Percentiles rank a stretch among this genome's conserved stretches.
Conservation (phyloP, 2,888 invertebrate genomes). For the Crossocerus cetratus region DNA sequence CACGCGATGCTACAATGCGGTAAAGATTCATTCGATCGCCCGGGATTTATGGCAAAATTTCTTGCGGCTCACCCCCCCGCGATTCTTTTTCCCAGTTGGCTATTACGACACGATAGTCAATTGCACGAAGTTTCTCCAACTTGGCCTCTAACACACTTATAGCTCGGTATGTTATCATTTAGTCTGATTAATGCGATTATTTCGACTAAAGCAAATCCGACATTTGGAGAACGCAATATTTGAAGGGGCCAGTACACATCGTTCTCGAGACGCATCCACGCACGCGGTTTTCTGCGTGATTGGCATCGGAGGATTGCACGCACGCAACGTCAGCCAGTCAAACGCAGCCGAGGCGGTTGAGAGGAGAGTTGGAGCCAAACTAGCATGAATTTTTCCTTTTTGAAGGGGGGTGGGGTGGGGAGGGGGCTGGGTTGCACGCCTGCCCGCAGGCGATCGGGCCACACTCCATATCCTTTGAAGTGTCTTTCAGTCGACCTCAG, state of each 20-base stretch:
- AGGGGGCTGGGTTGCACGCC: conserved; percentile 8
- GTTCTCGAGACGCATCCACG: conserved; percentile 51
- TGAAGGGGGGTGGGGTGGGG: too few relatives aligned
- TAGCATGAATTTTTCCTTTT: conserved; percentile 35
- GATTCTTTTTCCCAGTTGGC: too few relatives aligned
- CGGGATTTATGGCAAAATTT: conserved; percentile 24
- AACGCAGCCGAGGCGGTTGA: conserved; percentile 47
- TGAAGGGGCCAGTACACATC: too few relatives aligned
- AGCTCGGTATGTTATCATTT: too few relatives aligned
- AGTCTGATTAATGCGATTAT: too few relatives aligned
- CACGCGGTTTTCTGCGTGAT: conserved; percentile 39
- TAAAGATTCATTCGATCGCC: conserved; percentile 36
- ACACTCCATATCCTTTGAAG: conserved; percentile 8
- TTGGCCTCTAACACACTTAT: too few relatives aligned
- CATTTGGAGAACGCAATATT: too few relatives aligned
- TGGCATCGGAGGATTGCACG: conserved; percentile 16
- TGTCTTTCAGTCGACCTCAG: too few relatives aligned
- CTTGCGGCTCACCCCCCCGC: neutral
- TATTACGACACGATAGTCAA: too few relatives aligned
- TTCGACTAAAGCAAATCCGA: too few relatives aligned
- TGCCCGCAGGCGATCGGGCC: conserved; percentile 28
- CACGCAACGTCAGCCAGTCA: conserved; percentile 66
- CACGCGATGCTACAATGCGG: conserved; percentile 40
- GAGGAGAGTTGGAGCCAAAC: conserved; percentile 2
- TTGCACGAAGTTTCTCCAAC: too few relatives aligned